Evolutionary conservation across 2,797 vertebrate genomes (phyloP).

Genomic region (Clarias platycephalus): DNA sequence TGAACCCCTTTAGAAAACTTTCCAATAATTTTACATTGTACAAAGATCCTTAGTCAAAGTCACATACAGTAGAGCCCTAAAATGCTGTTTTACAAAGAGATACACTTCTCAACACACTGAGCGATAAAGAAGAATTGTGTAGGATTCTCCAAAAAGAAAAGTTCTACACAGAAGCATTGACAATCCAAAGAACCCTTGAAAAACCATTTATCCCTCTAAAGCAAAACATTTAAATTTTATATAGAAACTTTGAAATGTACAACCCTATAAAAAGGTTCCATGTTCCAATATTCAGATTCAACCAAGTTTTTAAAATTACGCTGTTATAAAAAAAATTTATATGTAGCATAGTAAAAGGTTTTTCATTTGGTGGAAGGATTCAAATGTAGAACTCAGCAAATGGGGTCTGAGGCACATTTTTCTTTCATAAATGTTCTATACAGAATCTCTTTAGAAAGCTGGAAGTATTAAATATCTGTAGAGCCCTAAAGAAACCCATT

Average conservation of each 20-base stretch:
- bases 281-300: background rate
- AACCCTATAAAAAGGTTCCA: background rate
- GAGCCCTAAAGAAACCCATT: background rate
- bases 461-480: background rate
- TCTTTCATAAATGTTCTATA: background rate
- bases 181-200: background rate
- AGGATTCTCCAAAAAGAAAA: background rate
- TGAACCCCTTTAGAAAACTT: background rate
- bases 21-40: background rate
- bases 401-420: background rate
- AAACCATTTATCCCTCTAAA: background rate
- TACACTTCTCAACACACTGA: background rate
- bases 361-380: background rate
- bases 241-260: background rate
- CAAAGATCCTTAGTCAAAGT: background rate
- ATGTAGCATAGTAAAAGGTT: background rate
- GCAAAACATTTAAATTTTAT: background rate
- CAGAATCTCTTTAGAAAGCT: background rate
- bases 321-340: too few species aligned
- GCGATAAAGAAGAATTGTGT: background rate
- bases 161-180: background rate
- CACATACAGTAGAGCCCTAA: background rate
- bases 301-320: too few species aligned
- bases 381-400: background rate
- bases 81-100: background rate